These are phyloP conservation scores for Petrocephalus microphthalmus DNA, from an alignment of 2,113 vertebrate species.

Conservation along the genomic window DNA sequence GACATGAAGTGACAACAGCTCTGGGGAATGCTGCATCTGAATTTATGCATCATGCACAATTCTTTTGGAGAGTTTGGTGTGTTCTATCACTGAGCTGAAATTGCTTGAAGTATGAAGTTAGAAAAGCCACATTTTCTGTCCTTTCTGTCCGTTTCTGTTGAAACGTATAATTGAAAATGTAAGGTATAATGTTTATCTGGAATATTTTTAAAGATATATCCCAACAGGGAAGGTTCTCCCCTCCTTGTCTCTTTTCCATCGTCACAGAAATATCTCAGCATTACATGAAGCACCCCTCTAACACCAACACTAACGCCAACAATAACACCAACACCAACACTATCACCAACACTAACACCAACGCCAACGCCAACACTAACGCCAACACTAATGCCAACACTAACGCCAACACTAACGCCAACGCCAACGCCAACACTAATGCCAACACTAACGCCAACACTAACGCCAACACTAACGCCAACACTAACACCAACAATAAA, in stretches of 20 bases:
- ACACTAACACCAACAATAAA: no score
- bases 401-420: no score
- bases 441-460: no score
- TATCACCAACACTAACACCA: no score
- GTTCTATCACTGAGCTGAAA: background rate
- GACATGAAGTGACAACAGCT: background rate
- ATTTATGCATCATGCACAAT: background rate
- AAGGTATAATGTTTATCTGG: background rate
- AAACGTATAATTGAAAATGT: background rate
- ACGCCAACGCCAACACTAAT: no score
- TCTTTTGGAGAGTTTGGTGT: background rate
- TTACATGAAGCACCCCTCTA: background rate
- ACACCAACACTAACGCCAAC: background rate
- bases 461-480: no score
- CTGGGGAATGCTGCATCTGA: background rate
- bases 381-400: no score
- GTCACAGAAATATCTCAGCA: background rate
- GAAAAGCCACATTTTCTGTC: background rate
- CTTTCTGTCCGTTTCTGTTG: background rate
- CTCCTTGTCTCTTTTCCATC: background rate
- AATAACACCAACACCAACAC: no score
- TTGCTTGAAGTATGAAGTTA: background rate
- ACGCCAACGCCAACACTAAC: no score
- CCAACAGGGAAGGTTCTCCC: background rate
- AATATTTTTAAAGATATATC: background rate